Conservation (phyloP, 1,140 invertebrate genomes). For the Dendrolimus punctatus region DNA sequence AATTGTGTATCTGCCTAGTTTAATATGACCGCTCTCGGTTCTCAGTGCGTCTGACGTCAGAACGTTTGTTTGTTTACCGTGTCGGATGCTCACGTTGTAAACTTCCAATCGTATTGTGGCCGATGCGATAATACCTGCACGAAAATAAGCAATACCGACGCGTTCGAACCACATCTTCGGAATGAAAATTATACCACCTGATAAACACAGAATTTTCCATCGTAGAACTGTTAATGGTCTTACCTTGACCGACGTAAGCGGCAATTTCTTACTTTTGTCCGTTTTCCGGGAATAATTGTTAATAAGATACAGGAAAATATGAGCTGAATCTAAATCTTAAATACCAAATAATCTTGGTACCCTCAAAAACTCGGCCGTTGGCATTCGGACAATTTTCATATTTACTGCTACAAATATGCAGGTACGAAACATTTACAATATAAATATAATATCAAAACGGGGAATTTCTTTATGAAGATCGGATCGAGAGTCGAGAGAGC, state of each 20-base stretch:
- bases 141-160: slow-evolving; percentile 21
- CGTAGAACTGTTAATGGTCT: not conserved
- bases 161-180: too few species aligned
- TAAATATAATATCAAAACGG: slow-evolving; percentile 70
- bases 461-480: slow-evolving; percentile 71
- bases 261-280: not conserved
- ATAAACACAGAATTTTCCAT: slow-evolving; percentile 13
- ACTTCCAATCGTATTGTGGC: slow-evolving; percentile 55
- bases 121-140: slow-evolving; percentile 30
- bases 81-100: slow-evolving; percentile 48
- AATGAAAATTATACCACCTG: slow-evolving; percentile 12
- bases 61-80: slow-evolving; percentile 43
- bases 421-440: slow-evolving; percentile 66
- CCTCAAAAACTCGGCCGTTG: slow-evolving; percentile 47
- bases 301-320: not conserved
- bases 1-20: slow-evolving; percentile 5
- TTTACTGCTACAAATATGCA: slow-evolving; percentile 70
- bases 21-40: slow-evolving; percentile 7
- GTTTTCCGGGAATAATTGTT: too few species aligned
- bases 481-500: slow-evolving; percentile 51
- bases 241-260: not conserved
- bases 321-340: slow-evolving; percentile 45
- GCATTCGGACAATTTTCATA: slow-evolving; percentile 70
- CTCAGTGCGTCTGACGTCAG: slow-evolving; percentile 34
- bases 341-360: slow-evolving; percentile 57